These are phyloP conservation scores for Willowsia nigromaculata DNA, from an alignment of 2,888 invertebrate genomes.

Conservation along the genomic window DNA sequence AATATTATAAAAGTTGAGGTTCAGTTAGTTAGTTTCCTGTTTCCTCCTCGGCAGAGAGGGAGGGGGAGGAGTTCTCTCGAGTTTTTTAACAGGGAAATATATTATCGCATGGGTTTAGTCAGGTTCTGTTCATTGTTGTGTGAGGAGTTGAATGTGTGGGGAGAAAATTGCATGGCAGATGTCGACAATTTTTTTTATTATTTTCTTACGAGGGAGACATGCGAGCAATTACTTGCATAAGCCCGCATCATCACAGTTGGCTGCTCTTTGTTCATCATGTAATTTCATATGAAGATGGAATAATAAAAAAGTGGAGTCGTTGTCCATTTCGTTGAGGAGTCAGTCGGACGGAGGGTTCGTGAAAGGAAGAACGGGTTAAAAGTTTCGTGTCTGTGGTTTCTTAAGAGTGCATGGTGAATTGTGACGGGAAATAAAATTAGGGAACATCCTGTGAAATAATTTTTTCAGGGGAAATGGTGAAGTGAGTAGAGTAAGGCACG, in stretches of 20 bases:
- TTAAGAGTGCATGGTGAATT: background rate
- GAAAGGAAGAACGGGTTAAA: background rate
- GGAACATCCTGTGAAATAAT: constrained; percentile 32
- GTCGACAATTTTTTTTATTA: constrained; percentile 34
- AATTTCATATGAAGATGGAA: too few species aligned
- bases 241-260: background rate
- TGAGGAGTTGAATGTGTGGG: background rate
- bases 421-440: constrained; percentile 38
- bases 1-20: constrained; percentile 54
- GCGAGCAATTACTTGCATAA: constrained; percentile 18
- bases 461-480: background rate
- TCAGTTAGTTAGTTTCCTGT: constrained; percentile 71
- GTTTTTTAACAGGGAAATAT: background rate
- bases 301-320: too few species aligned
- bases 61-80: too few species aligned
- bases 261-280: too few species aligned
- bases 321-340: constrained; percentile 16
- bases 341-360: too few species aligned
- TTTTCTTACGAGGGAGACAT: too few species aligned
- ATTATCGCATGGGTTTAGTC: too few species aligned
- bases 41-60: too few species aligned
- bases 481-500: constrained; percentile 8
- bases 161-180: constrained; percentile 20
- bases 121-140: background rate
- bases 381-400: background rate